These are phyloP conservation scores for Phymatocera aterrima DNA, from an alignment of 2,888 invertebrate genomes.

Conservation along the genomic window DNA sequence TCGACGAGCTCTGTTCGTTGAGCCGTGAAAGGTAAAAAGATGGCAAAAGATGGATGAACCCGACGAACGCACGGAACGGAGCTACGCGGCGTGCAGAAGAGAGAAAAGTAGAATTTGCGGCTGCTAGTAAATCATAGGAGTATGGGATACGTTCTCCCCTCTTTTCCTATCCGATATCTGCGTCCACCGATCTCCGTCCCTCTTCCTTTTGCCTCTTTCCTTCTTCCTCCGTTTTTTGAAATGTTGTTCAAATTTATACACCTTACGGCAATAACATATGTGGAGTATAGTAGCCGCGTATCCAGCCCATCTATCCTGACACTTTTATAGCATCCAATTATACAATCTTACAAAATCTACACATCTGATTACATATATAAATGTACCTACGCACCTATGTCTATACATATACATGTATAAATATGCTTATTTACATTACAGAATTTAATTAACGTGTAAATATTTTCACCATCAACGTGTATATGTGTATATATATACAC, in stretches of 20 bases:
- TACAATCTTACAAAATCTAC: slow-evolving; percentile 27
- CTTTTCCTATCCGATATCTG: slow-evolving; percentile 59
- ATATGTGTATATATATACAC: too few relatives aligned
- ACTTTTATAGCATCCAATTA: slow-evolving; percentile 9
- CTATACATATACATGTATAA: background rate
- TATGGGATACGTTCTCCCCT: slow-evolving; percentile 55
- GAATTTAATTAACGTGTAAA: slow-evolving; percentile 45
- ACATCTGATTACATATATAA: background rate
- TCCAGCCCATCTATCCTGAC: too few relatives aligned
- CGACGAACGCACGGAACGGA: slow-evolving; percentile 62
- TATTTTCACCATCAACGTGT: too few relatives aligned
- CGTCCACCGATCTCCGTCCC: slow-evolving; percentile 37
- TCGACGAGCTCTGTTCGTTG: too few relatives aligned
- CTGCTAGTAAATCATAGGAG: slow-evolving; percentile 73
- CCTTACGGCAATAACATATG: background rate
- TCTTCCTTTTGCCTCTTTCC: background rate
- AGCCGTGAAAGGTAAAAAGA: slow-evolving; percentile 74
- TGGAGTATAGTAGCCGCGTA: slow-evolving; percentile 51
- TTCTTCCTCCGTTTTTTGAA: background rate
- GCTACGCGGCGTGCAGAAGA: slow-evolving; percentile 69
- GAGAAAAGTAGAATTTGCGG: slow-evolving; percentile 74
- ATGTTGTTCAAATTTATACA: slow-evolving; percentile 49
- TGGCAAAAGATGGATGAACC: slow-evolving; percentile 62
- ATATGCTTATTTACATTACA: background rate
- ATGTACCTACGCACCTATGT: background rate